Evolutionary conservation across 2,113 vertebrate species (phyloP).

Genomic region (Spea bombifrons): DNA sequence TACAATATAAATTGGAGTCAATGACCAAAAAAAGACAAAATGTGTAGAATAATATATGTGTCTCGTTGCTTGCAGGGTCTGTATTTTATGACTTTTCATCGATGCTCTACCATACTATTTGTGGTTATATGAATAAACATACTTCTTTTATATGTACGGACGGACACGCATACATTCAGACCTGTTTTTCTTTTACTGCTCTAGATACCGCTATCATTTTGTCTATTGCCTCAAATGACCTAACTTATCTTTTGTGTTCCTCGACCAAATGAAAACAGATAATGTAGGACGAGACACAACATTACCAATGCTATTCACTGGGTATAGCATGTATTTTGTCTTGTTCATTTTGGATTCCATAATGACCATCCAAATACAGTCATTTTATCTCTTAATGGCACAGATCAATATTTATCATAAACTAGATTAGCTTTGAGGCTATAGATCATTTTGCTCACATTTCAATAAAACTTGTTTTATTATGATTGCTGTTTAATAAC

Average conservation of each 20-base stretch:
- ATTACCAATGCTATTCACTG: neutral
- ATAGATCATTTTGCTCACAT: constrained; percentile 41
- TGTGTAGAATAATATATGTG: neutral
- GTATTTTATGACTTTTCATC: too few species aligned
- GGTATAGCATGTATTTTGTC: neutral
- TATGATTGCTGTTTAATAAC: constrained; percentile 43
- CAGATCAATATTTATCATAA: constrained; percentile 41
- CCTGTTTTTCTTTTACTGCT: too few species aligned
- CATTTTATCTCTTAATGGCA: constrained; percentile 38
- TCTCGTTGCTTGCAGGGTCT: too few species aligned
- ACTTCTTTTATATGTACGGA: too few species aligned
- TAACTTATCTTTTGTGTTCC: too few species aligned
- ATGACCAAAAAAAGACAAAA: neutral
- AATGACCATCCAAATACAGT: constrained; percentile 30
- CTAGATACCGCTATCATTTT: too few species aligned
- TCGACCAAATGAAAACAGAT: too few species aligned
- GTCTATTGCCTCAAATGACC: too few species aligned
- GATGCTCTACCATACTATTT: too few species aligned
- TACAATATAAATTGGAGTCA: constrained; percentile 24
- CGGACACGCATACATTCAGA: too few species aligned
- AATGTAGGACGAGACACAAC: too few species aligned
- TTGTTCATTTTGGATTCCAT: constrained; percentile 20
- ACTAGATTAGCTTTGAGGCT: constrained; percentile 28
- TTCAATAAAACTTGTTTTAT: constrained; percentile 41
- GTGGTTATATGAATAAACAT: too few species aligned